These are phyloP conservation scores for Panagrolaimus sp. DNA, from an alignment of 1,140 invertebrate genomes.

Conservation along the genomic window DNA sequence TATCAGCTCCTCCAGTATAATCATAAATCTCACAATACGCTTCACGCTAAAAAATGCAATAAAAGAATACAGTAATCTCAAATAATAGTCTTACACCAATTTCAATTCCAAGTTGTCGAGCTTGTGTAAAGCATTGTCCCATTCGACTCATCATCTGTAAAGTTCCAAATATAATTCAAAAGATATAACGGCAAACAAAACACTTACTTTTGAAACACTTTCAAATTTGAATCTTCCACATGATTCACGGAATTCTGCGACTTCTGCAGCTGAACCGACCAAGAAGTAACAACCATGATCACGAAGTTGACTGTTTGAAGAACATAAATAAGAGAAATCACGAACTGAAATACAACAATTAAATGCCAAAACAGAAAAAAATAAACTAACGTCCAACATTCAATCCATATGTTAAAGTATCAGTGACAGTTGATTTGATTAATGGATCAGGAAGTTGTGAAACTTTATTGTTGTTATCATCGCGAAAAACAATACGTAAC, in stretches of 20 bases:
- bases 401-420: not conserved
- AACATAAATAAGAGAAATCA: conserved; percentile 46
- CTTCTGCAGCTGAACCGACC: not conserved
- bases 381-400: not conserved
- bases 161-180: not conserved
- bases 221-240: conserved; percentile 42
- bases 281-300: conserved; percentile 47
- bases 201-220: not conserved
- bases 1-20: not conserved
- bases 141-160: not conserved
- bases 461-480: not conserved
- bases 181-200: too few species aligned
- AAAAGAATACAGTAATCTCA: not conserved
- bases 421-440: not conserved
- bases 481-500: not conserved
- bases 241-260: not conserved
- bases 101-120: not conserved
- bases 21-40: not conserved
- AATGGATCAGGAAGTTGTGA: not conserved
- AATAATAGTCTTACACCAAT: too few species aligned
- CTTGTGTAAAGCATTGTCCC: conserved; percentile 13
- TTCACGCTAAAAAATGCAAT: not conserved
- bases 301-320: conserved; percentile 48
- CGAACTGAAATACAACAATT: conserved; percentile 27
- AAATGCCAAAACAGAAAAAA: not conserved